These are phyloP conservation scores for Myotis davidii DNA, from an alignment of 2,113 vertebrate species.

Conservation along the genomic window DNA sequence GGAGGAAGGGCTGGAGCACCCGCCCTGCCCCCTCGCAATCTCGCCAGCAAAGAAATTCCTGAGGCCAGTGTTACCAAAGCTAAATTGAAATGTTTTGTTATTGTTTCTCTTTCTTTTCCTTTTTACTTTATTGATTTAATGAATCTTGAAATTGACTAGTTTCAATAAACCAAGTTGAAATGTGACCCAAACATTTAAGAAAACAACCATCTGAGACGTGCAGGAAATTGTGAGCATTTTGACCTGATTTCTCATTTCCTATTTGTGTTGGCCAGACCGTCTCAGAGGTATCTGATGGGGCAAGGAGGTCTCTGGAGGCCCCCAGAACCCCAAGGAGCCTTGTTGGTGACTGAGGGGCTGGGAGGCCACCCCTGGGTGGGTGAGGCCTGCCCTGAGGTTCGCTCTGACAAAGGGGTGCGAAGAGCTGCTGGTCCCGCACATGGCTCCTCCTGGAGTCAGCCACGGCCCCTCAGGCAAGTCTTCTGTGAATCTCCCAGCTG, in stretches of 20 bases:
- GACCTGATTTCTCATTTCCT: constrained; percentile 76
- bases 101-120: constrained; percentile 67
- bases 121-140: constrained; percentile 75
- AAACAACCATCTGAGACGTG: constrained; percentile 71
- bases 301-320: neutral
- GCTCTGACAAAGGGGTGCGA: neutral
- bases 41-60: constrained; percentile 63
- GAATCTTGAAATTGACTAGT: constrained; percentile 71
- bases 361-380: neutral
- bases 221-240: constrained; percentile 77
- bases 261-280: constrained; percentile 66
- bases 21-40: neutral
- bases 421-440: neutral
- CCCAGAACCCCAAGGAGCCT: neutral
- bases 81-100: constrained; percentile 67
- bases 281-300: neutral
- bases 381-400: neutral
- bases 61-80: constrained; percentile 70
- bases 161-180: constrained; percentile 74
- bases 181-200: constrained; percentile 57
- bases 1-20: neutral
- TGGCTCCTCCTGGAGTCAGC: neutral
- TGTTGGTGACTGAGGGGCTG: neutral
- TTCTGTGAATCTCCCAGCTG: neutral
- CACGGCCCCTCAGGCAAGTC: neutral